A percentile compares a stretch with the other conserved stretches of the same genome.
Evolutionary conservation across 1,140 invertebrate genomes (phyloP).

Genomic region (Aphaenogaster floridana): DNA sequence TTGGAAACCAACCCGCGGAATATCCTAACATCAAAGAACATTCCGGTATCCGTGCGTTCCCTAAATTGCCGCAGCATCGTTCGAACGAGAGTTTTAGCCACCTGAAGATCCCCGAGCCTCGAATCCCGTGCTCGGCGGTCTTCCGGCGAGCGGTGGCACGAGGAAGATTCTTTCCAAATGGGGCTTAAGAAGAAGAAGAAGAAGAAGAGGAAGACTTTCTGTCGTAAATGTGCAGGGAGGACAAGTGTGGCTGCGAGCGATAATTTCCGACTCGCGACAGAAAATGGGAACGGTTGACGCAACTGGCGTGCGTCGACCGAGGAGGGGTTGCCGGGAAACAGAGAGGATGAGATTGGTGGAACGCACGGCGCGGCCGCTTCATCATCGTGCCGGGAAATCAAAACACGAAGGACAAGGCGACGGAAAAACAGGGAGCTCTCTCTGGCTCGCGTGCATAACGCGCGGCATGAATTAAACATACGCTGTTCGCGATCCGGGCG

Average conservation of each 20-base stretch:
- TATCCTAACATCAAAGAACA: constrained; percentile 46
- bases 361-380: neutral
- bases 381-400: constrained; percentile 46
- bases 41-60: neutral
- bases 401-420: constrained; percentile 42
- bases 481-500: constrained; percentile 34
- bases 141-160: neutral
- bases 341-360: constrained; percentile 11
- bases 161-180: neutral
- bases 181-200: too few species aligned
- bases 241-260: too few species aligned
- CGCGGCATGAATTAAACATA: constrained; percentile 61
- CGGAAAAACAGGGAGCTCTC: constrained; percentile 38
- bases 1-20: neutral
- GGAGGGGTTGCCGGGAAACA: neutral
- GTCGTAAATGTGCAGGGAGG: neutral
- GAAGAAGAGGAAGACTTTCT: too few species aligned
- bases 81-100: neutral
- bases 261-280: constrained; percentile 17
- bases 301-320: neutral
- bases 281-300: constrained; percentile 28
- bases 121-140: neutral
- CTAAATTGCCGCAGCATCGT: constrained; percentile 35
- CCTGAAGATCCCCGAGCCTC: neutral
- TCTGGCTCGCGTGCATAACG: constrained; percentile 49